Conservation (phyloP, 2,888 invertebrate species). For the Calliscelio sp. region DNA sequence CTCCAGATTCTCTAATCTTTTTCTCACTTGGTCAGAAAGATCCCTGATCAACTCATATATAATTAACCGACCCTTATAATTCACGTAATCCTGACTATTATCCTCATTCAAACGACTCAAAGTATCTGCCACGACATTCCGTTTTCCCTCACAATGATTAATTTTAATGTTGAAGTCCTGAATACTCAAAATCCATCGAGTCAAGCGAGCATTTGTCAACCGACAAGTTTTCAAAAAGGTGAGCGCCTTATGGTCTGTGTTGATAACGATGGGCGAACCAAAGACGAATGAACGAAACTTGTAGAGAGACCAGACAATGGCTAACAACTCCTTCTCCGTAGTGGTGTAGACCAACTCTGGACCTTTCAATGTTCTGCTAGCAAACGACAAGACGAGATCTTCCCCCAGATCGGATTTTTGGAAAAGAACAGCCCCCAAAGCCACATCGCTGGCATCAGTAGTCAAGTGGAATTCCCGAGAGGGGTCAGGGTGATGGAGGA, state of each 20-base stretch:
- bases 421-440: background rate
- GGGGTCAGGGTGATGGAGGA: background rate
- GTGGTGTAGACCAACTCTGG: background rate
- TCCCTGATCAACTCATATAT: too few relatives aligned
- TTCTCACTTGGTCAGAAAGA: too few relatives aligned
- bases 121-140: slow-evolving; percentile 75
- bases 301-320: slow-evolving; percentile 61
- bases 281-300: slow-evolving; percentile 77
- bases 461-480: background rate
- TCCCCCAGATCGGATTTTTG: background rate
- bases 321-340: background rate
- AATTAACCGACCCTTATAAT: too few relatives aligned
- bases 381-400: background rate
- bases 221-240: slow-evolving; percentile 76
- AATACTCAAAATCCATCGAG: slow-evolving; percentile 76
- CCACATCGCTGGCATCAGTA: background rate
- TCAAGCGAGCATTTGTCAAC: slow-evolving; percentile 73
- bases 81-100: too few relatives aligned
- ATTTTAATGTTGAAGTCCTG: slow-evolving; percentile 76
- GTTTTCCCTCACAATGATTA: slow-evolving; percentile 72
- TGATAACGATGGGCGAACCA: too few relatives aligned
- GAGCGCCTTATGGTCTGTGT: too few relatives aligned
- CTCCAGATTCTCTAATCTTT: too few relatives aligned
- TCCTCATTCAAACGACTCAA: background rate
- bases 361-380: background rate